Evolutionary conservation across 2,888 invertebrate species (phyloP).

Genomic region (Unio delphinus): DNA sequence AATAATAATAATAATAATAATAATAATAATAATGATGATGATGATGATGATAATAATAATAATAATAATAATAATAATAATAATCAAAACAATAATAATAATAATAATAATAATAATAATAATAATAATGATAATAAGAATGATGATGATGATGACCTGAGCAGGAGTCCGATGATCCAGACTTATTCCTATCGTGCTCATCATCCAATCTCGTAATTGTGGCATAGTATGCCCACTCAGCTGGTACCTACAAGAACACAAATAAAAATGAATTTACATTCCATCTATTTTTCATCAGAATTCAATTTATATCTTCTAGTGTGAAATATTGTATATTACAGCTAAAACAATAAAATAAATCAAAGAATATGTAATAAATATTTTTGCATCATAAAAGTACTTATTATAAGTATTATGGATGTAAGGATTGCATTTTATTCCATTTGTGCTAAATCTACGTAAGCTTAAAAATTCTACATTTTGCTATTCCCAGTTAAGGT

Average conservation of each 20-base stretch:
- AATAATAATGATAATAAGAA: neutral
- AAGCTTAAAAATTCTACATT: no score
- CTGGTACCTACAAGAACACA: constrained; percentile 64
- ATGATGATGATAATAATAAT: neutral
- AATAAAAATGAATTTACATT: neutral
- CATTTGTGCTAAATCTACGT: no score
- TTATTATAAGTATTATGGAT: no score
- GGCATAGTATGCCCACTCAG: constrained; percentile 77
- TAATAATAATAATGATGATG: neutral
- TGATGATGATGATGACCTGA: constrained; percentile 65
- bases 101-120: neutral
- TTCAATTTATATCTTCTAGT: neutral
- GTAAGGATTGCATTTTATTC: no score
- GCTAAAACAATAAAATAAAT: neutral
- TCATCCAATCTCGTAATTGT: constrained; percentile 86
- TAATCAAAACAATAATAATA: no score
- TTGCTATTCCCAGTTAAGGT: no score
- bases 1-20: neutral
- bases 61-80: no score
- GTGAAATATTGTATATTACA: neutral
- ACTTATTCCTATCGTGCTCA: constrained; percentile 80
- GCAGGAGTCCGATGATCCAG: constrained; percentile 72
- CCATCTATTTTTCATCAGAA: neutral
- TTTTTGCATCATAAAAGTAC: no score
- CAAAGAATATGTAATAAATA: no score